Percentiles rank a stretch among this genome's conserved stretches.
Conservation (phyloP, 35 echinoderm and acorn worm species). For the Diadema setosum region DNA sequence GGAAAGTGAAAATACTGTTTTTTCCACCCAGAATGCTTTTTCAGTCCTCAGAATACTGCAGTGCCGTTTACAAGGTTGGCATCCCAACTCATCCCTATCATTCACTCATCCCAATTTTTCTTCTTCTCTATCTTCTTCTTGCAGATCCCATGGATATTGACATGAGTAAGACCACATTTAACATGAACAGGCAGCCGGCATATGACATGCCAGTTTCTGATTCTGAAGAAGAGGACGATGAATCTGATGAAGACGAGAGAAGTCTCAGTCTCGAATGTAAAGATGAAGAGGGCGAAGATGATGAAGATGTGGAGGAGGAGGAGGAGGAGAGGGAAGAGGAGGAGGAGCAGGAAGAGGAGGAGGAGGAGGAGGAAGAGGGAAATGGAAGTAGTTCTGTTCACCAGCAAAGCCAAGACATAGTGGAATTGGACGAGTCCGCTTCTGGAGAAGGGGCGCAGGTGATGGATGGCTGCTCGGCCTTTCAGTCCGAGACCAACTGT, state of each 20-base stretch:
- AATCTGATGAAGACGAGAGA: slow-evolving; percentile 11
- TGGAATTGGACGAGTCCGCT: background rate
- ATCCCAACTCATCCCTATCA: no score
- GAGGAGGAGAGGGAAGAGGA: background rate
- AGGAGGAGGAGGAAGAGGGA: background rate
- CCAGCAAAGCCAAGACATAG: slow-evolving; percentile 5
- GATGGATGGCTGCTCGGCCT: no score
- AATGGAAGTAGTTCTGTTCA: background rate
- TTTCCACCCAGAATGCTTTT: no score
- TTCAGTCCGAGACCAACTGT: no score
- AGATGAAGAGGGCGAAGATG: slow-evolving; percentile 26
- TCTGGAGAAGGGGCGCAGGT: background rate
- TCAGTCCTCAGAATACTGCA: no score
- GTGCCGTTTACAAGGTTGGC: no score
- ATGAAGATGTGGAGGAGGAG: background rate
- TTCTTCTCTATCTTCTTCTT: no score
- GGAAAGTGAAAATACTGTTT: no score
- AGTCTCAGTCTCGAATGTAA: background rate
- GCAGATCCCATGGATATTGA: slow-evolving; percentile 54
- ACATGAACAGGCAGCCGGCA: slow-evolving; percentile 66
- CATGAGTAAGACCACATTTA: slow-evolving; percentile 60
- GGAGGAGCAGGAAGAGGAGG: background rate
- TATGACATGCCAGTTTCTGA: slow-evolving; percentile 65
- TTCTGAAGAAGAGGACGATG: slow-evolving; percentile 7
- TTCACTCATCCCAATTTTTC: no score